Evolutionary conservation across 2,113 vertebrate species (phyloP).

Genomic region (Plectropomus leopardus): DNA sequence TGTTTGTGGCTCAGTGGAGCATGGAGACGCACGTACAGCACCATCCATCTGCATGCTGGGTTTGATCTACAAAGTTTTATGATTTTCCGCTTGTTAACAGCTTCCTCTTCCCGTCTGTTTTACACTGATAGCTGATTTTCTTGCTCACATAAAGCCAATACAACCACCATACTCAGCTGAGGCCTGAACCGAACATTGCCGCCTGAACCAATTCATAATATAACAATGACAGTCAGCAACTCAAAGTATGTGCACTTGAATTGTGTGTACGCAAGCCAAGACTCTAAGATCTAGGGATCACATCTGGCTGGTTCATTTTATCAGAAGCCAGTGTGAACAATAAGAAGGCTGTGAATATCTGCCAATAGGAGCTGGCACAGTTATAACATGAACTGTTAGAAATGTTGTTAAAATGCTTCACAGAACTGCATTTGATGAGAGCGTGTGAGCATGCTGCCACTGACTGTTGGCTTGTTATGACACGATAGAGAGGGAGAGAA

Average conservation of each 20-base stretch:
- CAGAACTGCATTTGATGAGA: conserved; percentile 29
- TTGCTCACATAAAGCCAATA: background rate
- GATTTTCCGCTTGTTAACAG: conserved; percentile 1
- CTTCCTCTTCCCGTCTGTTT: conserved; percentile 24
- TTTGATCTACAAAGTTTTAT: conserved; percentile 20
- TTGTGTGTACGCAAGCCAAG: background rate
- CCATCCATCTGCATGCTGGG: background rate
- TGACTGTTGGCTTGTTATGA: conserved; percentile 24
- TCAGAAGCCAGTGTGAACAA: conserved; percentile 52
- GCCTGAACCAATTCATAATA: conserved; percentile 9
- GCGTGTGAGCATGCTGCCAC: background rate
- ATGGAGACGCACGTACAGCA: background rate
- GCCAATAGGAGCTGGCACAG: conserved; percentile 55
- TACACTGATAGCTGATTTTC: conserved; percentile 9
- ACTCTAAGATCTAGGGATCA: conserved; percentile 33
- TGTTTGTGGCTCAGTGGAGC: conserved; percentile 29
- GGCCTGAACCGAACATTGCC: conserved; percentile 8
- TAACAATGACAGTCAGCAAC: conserved; percentile 15
- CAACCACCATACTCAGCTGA: background rate
- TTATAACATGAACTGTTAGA: conserved; percentile 23
- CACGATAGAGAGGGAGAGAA: background rate
- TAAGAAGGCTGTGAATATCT: conserved; percentile 45
- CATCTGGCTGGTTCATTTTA: conserved; percentile 62
- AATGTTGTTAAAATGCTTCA: conserved; percentile 37
- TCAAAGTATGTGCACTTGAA: background rate